These are phyloP conservation scores for Leptura quadrifasciata DNA, from an alignment of 2,888 invertebrate genomes.

Conservation along the genomic window DNA sequence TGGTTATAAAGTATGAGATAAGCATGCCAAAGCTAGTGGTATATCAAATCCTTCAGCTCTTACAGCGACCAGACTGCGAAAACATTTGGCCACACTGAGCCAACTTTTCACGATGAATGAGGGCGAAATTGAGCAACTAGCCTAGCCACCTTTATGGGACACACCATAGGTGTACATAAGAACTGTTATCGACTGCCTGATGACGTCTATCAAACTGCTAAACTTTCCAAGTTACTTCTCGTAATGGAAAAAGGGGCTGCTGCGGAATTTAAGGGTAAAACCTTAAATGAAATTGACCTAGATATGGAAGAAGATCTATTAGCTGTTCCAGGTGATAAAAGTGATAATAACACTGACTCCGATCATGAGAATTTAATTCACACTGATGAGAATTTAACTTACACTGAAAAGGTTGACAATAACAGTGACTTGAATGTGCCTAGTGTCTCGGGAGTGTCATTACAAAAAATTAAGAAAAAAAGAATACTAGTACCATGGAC, in stretches of 20 bases:
- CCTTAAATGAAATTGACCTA: neutral
- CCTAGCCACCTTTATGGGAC: constrained; percentile 56
- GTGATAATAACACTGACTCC: neutral
- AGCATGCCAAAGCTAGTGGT: constrained; percentile 51
- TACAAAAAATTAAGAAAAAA: neutral
- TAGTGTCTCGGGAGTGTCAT: too few relatives aligned
- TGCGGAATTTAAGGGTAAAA: constrained; percentile 17
- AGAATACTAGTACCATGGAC: constrained; percentile 34
- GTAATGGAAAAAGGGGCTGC: constrained; percentile 6
- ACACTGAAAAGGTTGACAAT: too few relatives aligned
- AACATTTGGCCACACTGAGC: constrained; percentile 54
- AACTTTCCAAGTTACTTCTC: constrained; percentile 9
- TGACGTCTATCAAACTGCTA: constrained; percentile 31
- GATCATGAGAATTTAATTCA: neutral
- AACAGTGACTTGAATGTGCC: too few relatives aligned
- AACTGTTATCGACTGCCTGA: constrained; percentile 42
- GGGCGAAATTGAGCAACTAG: constrained; percentile 53
- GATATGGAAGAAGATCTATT: constrained; percentile 8
- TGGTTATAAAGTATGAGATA: constrained; percentile 56
- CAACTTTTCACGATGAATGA: constrained; percentile 55
- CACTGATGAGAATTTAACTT: too few relatives aligned
- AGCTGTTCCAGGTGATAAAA: neutral
- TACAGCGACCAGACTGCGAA: constrained; percentile 50
- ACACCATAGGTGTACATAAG: constrained; percentile 50
- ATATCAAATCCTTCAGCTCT: constrained; percentile 53